Base-by-base conservation (phyloP, 2,888 invertebrate genomes). In the Lepetodrilus schrolli region DNA sequence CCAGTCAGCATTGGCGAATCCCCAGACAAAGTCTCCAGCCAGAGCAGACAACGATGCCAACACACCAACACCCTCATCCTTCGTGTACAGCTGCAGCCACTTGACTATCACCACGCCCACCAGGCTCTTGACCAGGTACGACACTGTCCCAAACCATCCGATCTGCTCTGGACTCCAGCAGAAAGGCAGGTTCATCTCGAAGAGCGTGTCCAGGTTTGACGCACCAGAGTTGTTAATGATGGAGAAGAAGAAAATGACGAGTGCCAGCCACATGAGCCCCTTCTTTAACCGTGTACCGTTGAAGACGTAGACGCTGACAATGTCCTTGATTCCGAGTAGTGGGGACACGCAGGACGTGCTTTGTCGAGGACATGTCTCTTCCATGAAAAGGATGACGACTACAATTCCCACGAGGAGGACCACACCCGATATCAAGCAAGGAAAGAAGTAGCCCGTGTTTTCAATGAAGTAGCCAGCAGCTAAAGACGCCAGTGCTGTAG, bases 111-210 rank as follows among this genome's bases (percentile, higher is more conserved):
- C 73, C 20, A 82, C 50, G 1, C 77, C 81, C n/a, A 76, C n/a
- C 1, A 82, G 13, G 1, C 76, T 69, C 17, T 73, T 48, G 1
- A 77, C 36, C 0, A 26, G 51, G 1, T 69, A 73, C 37, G 71
- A 78, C 0, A 78, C 23, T 0, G 74, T 49, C 20, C 51, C 65
- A 34, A 37, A 82, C 75, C 73, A 78, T 4, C 82, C 83, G 8
- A 83, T 77, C 34, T 77, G 76, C n/a, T 75, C 78, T 0, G 81
- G 48, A 5, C 75, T 65, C 83, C 83, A 83, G 68, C 83, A 83
- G 73, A 82, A 79, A 30, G 83, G 83, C 13, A 72, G 47, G 36
- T 80, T 80, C 21, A 83, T 38, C 48, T 80, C 80, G 47, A 80
- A 83, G 26, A 83, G 58, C 7, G 78, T 79, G 30, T 82, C 82